These are phyloP conservation scores for Vollenhovia emeryi DNA, from an alignment of 1,140 invertebrate species.

Conservation along the genomic window DNA sequence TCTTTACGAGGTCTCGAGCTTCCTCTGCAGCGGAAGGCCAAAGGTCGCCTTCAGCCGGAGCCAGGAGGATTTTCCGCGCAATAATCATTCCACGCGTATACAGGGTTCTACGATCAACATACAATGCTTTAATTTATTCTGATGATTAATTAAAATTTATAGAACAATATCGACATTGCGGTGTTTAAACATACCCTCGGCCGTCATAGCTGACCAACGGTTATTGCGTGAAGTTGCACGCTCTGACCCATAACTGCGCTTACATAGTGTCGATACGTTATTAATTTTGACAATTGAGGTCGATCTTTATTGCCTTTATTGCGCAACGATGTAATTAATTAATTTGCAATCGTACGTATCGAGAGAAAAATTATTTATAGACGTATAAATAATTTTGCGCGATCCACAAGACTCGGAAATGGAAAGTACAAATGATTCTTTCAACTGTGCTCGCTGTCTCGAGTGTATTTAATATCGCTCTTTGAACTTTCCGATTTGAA, in stretches of 20 bases:
- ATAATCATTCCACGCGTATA: constrained; percentile 20
- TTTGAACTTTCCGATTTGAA: constrained; percentile 7
- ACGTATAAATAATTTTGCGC: too few species aligned
- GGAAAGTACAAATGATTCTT: background rate
- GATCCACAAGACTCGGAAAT: background rate
- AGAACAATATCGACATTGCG: background rate
- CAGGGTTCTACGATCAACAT: background rate
- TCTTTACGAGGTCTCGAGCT: constrained; percentile 37
- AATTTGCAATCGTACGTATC: background rate
- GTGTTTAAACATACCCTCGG: background rate
- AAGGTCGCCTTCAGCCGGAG: constrained; percentile 26
- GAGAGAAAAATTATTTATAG: background rate
- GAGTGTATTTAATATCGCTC: background rate
- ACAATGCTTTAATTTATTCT: background rate
- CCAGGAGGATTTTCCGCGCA: constrained; percentile 18
- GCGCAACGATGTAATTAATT: background rate
- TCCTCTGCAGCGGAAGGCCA: constrained; percentile 30
- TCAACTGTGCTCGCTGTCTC: background rate
- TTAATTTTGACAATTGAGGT: background rate
- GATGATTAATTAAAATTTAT: background rate
- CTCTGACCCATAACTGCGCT: background rate
- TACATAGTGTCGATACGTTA: background rate
- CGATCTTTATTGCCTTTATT: background rate
- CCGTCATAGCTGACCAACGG: background rate
- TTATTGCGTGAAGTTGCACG: background rate